These are phyloP conservation scores for Saccostrea glomerata DNA, from an alignment of 1,140 invertebrate species.

Conservation along the genomic window DNA sequence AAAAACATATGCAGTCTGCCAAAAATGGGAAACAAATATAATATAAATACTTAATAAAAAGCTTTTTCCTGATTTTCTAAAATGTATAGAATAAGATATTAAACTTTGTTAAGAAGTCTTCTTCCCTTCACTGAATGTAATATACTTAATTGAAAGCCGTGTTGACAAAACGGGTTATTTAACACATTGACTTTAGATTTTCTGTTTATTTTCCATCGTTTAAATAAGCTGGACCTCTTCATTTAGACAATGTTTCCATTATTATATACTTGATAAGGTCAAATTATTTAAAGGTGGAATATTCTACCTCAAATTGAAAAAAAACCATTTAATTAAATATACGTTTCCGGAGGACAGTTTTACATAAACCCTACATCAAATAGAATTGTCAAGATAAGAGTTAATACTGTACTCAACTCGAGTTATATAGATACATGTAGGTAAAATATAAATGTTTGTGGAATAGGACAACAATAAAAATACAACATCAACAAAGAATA, in stretches of 20 bases:
- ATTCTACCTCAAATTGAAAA: no score
- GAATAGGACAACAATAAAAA: no score
- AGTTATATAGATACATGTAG: no score
- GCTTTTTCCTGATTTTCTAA: background rate
- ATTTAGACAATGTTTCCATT: background rate
- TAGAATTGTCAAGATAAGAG: no score
- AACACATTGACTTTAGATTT: background rate
- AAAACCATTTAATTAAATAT: no score
- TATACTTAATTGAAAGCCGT: background rate
- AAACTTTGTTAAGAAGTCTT: background rate
- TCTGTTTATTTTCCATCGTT: background rate
- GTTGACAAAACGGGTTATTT: background rate
- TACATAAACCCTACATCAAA: no score
- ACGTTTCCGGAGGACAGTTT: no score
- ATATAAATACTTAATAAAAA: background rate
- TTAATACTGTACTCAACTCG: no score
- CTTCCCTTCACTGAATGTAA: background rate
- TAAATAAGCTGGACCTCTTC: background rate
- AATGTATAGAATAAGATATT: background rate
- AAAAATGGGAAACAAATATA: background rate
- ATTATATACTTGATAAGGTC: background rate
- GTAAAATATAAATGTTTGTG: no score
- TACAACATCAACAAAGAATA: no score
- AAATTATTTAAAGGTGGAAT: no score
- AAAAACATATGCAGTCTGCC: background rate